Evolutionary conservation across 2,888 invertebrate species (phyloP).

Genomic region (Dynastes grantii): DNA sequence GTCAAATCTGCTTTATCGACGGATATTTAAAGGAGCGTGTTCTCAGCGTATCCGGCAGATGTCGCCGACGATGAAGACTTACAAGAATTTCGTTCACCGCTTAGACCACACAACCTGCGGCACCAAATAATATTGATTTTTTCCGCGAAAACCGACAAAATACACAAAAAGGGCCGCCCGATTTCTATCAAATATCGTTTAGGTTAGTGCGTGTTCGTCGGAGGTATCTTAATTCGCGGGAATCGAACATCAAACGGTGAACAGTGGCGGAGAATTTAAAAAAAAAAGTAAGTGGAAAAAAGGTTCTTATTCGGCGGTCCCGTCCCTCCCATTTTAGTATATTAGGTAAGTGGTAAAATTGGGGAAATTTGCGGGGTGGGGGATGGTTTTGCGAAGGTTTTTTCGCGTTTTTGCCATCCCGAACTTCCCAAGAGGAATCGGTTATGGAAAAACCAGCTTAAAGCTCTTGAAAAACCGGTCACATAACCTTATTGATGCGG

Average conservation of each 20-base stretch:
- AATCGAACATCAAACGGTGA: conserved; percentile 1
- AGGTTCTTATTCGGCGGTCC: conserved; percentile 27
- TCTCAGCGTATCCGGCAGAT: neutral
- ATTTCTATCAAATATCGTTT: conserved; percentile 26
- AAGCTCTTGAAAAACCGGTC: conserved; percentile 6
- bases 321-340: conserved; percentile 49
- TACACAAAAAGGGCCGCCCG: conserved; percentile 48
- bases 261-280: conserved; percentile 16
- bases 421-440: too few relatives aligned
- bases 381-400: neutral
- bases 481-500: conserved; percentile 19
- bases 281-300: conserved; percentile 14
- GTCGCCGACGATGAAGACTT: conserved; percentile 11
- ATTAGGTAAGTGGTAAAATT: conserved; percentile 49
- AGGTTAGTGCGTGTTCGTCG: conserved; percentile 30
- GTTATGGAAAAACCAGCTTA: too few relatives aligned
- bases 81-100: conserved; percentile 19
- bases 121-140: conserved; percentile 53
- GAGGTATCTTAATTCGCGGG: neutral
- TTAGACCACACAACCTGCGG: conserved; percentile 43
- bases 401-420: neutral
- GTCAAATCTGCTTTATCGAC: conserved; percentile 14
- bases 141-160: conserved; percentile 50
- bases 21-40: neutral
- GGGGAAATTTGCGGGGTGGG: conserved; percentile 11